Percentiles rank a stretch among this genome's conserved stretches.
Evolutionary conservation across 2,888 invertebrate species (phyloP).

Genomic region (Stenurella melanura): DNA sequence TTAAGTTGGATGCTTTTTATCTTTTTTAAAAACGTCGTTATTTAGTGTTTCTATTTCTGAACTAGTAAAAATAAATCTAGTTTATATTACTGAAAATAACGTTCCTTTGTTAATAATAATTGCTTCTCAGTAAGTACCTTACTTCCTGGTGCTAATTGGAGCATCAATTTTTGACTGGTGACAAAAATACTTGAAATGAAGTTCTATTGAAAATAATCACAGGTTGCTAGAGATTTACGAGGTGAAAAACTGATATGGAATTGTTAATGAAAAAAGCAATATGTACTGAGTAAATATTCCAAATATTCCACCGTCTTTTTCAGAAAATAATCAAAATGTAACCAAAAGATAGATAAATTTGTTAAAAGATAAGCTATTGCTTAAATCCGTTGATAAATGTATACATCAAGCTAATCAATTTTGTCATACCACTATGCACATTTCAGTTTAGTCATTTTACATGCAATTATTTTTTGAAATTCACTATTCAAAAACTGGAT

Average conservation of each 20-base stretch:
- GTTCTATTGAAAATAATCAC: background rate
- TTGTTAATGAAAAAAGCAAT: background rate
- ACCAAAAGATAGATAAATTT: too few species aligned
- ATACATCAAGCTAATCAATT: too few species aligned
- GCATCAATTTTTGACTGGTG: constrained; percentile 13
- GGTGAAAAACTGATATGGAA: background rate
- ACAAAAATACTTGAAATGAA: background rate
- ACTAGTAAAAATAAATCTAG: constrained; percentile 2
- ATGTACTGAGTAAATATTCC: background rate
- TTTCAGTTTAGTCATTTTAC: too few species aligned
- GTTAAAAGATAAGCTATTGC: too few species aligned
- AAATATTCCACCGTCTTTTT: background rate
- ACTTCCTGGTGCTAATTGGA: constrained; percentile 23
- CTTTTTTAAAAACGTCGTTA: background rate
- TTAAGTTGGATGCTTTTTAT: too few species aligned
- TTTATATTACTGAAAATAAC: background rate
- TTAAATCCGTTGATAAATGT: too few species aligned
- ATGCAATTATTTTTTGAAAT: too few species aligned
- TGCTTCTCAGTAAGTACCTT: constrained; percentile 14
- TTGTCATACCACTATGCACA: too few species aligned
- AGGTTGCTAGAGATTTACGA: background rate
- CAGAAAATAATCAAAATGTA: too few species aligned
- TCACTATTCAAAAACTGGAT: too few species aligned
- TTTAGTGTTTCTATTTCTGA: constrained; percentile 7
- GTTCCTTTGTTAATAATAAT: constrained; percentile 17